Evolutionary conservation across 2,797 vertebrate genomes (phyloP).

Genomic region (Cheirogaleus major): DNA sequence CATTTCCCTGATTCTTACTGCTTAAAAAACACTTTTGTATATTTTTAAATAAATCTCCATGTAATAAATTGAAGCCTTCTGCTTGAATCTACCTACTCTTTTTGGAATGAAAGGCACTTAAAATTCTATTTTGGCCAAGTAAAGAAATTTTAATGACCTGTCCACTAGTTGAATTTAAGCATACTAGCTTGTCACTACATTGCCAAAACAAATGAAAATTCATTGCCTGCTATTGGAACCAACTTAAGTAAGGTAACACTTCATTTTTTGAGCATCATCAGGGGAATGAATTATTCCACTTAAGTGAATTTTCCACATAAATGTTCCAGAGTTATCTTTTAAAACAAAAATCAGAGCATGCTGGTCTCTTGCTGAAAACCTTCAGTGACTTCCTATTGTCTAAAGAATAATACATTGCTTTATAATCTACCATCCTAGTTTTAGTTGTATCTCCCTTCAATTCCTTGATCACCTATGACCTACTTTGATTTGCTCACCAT

Average conservation of each 20-base stretch:
- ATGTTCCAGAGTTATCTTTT: slow-evolving; percentile 11
- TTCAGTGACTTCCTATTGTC: background rate
- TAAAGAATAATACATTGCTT: background rate
- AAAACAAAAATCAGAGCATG: slow-evolving; percentile 1
- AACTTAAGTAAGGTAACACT: slow-evolving; percentile 55
- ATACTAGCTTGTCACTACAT: slow-evolving; percentile 7
- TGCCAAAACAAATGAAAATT: slow-evolving; percentile 72
- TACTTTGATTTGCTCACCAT: background rate
- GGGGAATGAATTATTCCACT: slow-evolving; percentile 17
- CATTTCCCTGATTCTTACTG: background rate
- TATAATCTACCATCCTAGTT: background rate
- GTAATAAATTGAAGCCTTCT: slow-evolving; percentile 29
- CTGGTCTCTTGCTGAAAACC: slow-evolving; percentile 6
- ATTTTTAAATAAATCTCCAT: slow-evolving; percentile 13
- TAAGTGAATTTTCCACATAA: slow-evolving; percentile 55
- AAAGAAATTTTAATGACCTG: slow-evolving; percentile 64
- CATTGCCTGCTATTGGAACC: slow-evolving; percentile 52
- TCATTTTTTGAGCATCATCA: slow-evolving; percentile 36
- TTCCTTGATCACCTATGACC: background rate
- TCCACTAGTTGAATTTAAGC: slow-evolving; percentile 54
- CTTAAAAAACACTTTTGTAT: background rate
- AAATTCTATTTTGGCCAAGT: slow-evolving; percentile 43
- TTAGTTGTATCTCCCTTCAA: background rate
- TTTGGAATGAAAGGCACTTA: slow-evolving; percentile 38
- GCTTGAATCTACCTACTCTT: slow-evolving; percentile 24